A percentile compares a stretch with the other conserved stretches of the same genome.
These are phyloP conservation scores for Ichneumon xanthorius DNA, from an alignment of 2,888 invertebrate species.

Conservation along the genomic window DNA sequence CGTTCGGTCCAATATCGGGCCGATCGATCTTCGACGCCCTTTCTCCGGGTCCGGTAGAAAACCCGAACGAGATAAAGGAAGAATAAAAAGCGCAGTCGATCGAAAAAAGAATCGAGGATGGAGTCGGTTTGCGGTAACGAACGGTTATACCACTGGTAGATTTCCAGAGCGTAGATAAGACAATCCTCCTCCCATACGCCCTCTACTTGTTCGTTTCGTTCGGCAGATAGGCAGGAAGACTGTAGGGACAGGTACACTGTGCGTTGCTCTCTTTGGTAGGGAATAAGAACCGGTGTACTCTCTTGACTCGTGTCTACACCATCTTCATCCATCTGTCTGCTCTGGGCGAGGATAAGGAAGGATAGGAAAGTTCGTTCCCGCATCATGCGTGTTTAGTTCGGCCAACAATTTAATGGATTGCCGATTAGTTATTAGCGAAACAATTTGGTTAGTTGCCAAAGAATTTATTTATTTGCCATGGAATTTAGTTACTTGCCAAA, in stretches of 20 bases:
- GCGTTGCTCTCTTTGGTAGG: background rate
- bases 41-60: background rate
- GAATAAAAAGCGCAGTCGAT: constrained; percentile 13
- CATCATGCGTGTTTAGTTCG: background rate
- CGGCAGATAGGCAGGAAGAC: constrained; percentile 3
- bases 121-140: constrained; percentile 30
- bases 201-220: constrained; percentile 19
- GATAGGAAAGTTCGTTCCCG: background rate
- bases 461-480: too few species aligned
- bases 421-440: too few species aligned
- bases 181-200: constrained; percentile 33
- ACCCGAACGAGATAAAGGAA: background rate
- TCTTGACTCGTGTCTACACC: constrained; percentile 19
- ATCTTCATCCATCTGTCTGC: constrained; percentile 54
- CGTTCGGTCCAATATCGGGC: constrained; percentile 16
- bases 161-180: constrained; percentile 53
- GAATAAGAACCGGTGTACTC: constrained; percentile 29
- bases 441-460: too few species aligned
- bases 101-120: constrained; percentile 14
- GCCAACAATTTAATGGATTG: background rate
- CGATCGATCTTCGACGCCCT: constrained; percentile 20
- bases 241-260: background rate
- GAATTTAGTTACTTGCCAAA: too few species aligned
- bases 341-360: background rate
- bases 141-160: constrained; percentile 49